Evolutionary conservation across 2,113 vertebrate genomes (phyloP).

Genomic region (Limanda limanda): DNA sequence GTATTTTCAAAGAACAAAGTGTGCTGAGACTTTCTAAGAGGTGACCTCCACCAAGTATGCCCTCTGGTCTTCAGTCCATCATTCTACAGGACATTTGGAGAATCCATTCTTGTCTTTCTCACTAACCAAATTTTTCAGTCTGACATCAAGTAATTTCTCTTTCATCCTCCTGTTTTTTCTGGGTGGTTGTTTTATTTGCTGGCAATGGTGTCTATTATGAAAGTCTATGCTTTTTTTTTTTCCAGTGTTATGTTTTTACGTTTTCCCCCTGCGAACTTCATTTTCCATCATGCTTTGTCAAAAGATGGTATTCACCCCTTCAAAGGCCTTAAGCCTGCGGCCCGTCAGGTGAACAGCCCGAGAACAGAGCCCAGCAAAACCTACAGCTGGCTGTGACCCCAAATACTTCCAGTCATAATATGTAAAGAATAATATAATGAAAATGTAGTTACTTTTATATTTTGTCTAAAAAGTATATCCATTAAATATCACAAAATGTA

Average conservation of each 20-base stretch:
- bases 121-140: slow-evolving; percentile 54
- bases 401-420: slow-evolving; percentile 30
- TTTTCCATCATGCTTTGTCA: slow-evolving; percentile 93
- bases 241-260: slow-evolving; percentile 40
- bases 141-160: slow-evolving; percentile 43
- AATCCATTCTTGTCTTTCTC: slow-evolving; percentile 35
- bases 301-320: slow-evolving; percentile 99
- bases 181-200: slow-evolving; percentile 52
- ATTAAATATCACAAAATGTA: neutral
- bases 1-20: slow-evolving; percentile 16
- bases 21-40: slow-evolving; percentile 78
- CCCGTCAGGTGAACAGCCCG: slow-evolving; percentile 99
- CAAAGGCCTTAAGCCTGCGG: slow-evolving; percentile 99
- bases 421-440: neutral
- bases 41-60: slow-evolving; percentile 28
- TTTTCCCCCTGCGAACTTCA: slow-evolving; percentile 77
- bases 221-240: slow-evolving; percentile 50
- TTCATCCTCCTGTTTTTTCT: slow-evolving; percentile 37
- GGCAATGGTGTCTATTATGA: slow-evolving; percentile 37
- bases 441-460: neutral
- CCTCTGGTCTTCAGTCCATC: slow-evolving; percentile 36
- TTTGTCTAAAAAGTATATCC: neutral
- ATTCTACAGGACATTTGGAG: slow-evolving; percentile 36
- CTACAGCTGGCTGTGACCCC: slow-evolving; percentile 89
- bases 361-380: slow-evolving; percentile 96